These are phyloP conservation scores for Orycteropus afer DNA, from an alignment of 2,113 vertebrate genomes.

Conservation along the genomic window DNA sequence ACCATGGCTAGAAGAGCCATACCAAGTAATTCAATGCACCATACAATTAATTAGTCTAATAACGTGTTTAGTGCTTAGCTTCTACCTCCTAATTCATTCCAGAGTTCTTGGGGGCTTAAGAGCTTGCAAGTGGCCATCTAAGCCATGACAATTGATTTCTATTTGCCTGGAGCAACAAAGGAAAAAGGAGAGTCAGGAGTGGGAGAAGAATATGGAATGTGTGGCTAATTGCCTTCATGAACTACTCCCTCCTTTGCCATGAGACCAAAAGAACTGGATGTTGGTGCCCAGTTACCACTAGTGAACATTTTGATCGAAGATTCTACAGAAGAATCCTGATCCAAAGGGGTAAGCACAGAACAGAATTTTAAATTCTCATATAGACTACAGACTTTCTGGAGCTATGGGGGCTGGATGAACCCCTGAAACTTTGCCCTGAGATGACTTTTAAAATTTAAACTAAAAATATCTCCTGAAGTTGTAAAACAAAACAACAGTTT, in stretches of 20 bases:
- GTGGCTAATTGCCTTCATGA: not conserved
- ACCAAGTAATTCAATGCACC: too few relatives aligned
- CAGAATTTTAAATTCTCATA: not conserved
- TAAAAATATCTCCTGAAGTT: too few relatives aligned
- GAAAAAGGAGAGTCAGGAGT: not conserved
- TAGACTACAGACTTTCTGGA: not conserved
- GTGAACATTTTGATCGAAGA: not conserved
- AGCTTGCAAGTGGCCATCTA: too few relatives aligned
- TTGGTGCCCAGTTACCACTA: not conserved
- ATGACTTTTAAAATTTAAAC: not conserved
- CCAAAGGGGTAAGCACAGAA: not conserved
- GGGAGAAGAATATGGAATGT: not conserved
- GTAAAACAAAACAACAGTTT: too few relatives aligned
- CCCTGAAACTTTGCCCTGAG: not conserved
- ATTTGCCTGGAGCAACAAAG: too few relatives aligned
- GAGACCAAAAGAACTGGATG: not conserved
- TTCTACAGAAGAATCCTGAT: not conserved
- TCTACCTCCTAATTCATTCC: too few relatives aligned
- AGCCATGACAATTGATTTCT: too few relatives aligned
- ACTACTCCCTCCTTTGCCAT: not conserved
- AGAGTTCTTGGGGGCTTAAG: too few relatives aligned
- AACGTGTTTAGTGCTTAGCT: too few relatives aligned
- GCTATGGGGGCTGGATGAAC: not conserved
- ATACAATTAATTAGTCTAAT: too few relatives aligned
- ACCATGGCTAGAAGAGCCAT: too few relatives aligned